phyloP scores from a whole-genome alignment of 2,797 vertebrate genomes.

The Anomalospiza imberbis region DNA sequence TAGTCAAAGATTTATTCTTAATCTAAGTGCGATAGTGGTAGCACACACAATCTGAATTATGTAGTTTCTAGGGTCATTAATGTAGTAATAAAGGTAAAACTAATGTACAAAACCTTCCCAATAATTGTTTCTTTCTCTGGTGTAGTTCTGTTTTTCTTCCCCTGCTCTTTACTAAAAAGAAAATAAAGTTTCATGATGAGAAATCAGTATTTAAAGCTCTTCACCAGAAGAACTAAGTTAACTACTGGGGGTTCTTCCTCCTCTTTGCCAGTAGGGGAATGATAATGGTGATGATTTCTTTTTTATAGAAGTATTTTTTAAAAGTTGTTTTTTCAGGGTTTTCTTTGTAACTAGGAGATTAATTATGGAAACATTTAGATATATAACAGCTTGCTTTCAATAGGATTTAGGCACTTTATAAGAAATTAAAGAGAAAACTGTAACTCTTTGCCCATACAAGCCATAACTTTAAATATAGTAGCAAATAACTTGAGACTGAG shows the following conservation, averaged over 20 bases:
- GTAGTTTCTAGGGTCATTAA: background rate
- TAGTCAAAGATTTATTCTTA: background rate
- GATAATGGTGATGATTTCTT: background rate
- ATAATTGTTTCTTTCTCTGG: background rate
- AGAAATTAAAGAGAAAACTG: background rate
- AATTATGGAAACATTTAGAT: background rate
- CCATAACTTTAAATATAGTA: background rate
- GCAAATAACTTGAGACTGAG: background rate
- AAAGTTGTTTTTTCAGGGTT: background rate
- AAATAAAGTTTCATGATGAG: background rate
- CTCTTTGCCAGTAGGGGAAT: background rate
- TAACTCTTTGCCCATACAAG: background rate
- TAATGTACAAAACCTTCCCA: background rate
- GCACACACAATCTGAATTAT: background rate
- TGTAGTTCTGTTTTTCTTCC: background rate
- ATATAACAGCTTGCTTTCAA: background rate
- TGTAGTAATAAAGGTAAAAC: background rate
- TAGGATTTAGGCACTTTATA: background rate
- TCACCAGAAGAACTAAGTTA: background rate
- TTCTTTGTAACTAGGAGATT: background rate
- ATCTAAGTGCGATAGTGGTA: background rate
- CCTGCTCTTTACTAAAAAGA: background rate
- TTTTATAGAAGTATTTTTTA: too few relatives aligned
- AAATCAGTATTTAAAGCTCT: background rate
- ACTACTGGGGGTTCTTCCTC: background rate